phyloP scores from a whole-genome alignment of 2,888 invertebrate genomes.

The Blomia tropicalis region DNA sequence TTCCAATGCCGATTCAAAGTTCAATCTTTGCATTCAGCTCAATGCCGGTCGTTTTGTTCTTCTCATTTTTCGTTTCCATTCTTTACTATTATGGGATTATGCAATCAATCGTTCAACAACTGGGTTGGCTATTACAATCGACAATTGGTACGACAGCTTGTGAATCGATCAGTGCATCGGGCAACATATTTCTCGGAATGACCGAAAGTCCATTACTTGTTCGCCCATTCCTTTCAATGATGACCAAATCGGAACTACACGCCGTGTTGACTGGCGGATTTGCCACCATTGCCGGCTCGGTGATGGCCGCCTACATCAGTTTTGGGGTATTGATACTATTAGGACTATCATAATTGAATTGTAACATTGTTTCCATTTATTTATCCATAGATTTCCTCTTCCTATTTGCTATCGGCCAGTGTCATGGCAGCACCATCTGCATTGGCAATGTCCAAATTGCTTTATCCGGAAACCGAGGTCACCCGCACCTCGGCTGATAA shows the following conservation, averaged over 20 bases:
- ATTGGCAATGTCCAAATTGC: conserved; percentile 68
- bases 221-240: conserved; percentile 60
- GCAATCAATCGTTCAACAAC: conserved; percentile 62
- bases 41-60: conserved; percentile 78
- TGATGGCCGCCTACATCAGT: conserved; percentile 75
- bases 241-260: conserved; percentile 82
- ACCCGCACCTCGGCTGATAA: conserved; percentile 58
- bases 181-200: conserved; percentile 85
- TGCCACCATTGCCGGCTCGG: conserved; percentile 80
- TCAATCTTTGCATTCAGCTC: conserved; percentile 36
- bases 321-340: conserved; percentile 59
- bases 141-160: conserved; percentile 74
- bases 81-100: conserved; percentile 73
- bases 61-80: conserved; percentile 74
- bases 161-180: conserved; percentile 80
- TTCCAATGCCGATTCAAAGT: conserved; percentile 8
- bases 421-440: conserved; percentile 94
- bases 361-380: background rate
- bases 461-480: conserved; percentile 75
- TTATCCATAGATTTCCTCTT: conserved; percentile 43
- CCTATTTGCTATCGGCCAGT: conserved; percentile 75
- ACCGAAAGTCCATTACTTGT: conserved; percentile 76
- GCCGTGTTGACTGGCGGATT: conserved; percentile 86
- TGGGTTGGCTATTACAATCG: conserved; percentile 58
- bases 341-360: background rate